Evolutionary conservation across 1,140 invertebrate genomes (phyloP).

Genomic region (Ips typographus): DNA sequence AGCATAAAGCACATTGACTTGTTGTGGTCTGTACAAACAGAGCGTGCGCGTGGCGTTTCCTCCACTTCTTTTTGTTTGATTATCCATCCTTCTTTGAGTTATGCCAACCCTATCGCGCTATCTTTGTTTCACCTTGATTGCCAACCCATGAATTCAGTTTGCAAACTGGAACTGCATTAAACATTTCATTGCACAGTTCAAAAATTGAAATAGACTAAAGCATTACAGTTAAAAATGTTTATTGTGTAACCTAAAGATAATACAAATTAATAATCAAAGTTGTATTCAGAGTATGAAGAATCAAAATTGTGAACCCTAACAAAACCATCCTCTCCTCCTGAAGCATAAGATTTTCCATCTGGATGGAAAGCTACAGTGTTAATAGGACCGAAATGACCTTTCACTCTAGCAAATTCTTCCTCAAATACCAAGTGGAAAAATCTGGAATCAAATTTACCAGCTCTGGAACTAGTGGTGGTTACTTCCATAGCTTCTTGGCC

Average conservation of each 20-base stretch:
- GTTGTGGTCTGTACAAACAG: too few relatives aligned
- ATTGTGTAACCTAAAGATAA: neutral
- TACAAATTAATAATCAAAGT: constrained; percentile 76
- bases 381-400: constrained; percentile 99
- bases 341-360: constrained; percentile 94
- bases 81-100: too few relatives aligned
- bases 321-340: constrained; percentile 98
- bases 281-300: constrained; percentile 94
- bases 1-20: too few relatives aligned
- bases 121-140: too few relatives aligned
- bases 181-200: too few relatives aligned
- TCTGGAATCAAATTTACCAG: constrained; percentile 97
- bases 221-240: too few relatives aligned
- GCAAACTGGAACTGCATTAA: too few relatives aligned
- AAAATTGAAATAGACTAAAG: too few relatives aligned
- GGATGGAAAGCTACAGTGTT: constrained; percentile 98
- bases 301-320: constrained; percentile 96
- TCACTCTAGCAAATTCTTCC: constrained; percentile 97
- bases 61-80: too few relatives aligned
- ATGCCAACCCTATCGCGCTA: too few relatives aligned
- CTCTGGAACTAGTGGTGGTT: constrained; percentile 91
- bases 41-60: too few relatives aligned
- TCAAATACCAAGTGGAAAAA: constrained; percentile 99
- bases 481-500: constrained; percentile 99
- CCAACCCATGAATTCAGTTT: too few relatives aligned